These are phyloP conservation scores for Dysidea cf. avara DNA, from an alignment of 37 sponge, comb jelly and placozoan genomes.

Conservation along the genomic window DNA sequence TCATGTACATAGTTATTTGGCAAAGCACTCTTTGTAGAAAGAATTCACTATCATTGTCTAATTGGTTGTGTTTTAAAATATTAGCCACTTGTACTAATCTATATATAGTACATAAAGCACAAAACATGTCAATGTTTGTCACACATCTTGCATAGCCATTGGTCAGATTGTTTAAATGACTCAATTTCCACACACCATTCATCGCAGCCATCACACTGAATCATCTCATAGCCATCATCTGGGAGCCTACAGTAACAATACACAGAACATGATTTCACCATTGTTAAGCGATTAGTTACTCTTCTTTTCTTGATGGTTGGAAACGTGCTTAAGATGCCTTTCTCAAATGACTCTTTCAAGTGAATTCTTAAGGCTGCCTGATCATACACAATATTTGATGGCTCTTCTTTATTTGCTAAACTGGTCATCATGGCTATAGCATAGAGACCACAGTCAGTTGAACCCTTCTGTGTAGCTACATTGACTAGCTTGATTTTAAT, in stretches of 20 bases:
- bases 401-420: conserved; percentile 25
- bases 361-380: conserved; percentile 11
- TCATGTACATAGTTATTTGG: too few species aligned
- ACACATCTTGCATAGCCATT: too few species aligned
- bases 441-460: conserved; percentile 27
- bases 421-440: conserved; percentile 28
- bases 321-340: background rate
- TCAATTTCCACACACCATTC: too few species aligned
- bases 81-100: too few species aligned
- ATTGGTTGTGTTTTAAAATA: too few species aligned
- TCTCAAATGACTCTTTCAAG: conserved; percentile 10
- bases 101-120: too few species aligned
- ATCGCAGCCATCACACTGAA: conserved; percentile 34
- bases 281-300: conserved; percentile 1
- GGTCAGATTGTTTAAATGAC: too few species aligned
- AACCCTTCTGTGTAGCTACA: conserved; percentile 31
- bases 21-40: too few species aligned
- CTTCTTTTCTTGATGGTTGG: conserved; percentile 30
- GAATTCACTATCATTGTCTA: too few species aligned
- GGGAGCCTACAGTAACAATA: conserved; percentile 49
- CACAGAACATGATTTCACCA: conserved; percentile 4
- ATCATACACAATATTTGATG: conserved; percentile 12
- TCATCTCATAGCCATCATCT: conserved; percentile 30
- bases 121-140: too few species aligned
- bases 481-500: conserved; percentile 26